Base-by-base conservation (phyloP, 2,888 invertebrate species). In the Deilephila elpenor region DNA sequence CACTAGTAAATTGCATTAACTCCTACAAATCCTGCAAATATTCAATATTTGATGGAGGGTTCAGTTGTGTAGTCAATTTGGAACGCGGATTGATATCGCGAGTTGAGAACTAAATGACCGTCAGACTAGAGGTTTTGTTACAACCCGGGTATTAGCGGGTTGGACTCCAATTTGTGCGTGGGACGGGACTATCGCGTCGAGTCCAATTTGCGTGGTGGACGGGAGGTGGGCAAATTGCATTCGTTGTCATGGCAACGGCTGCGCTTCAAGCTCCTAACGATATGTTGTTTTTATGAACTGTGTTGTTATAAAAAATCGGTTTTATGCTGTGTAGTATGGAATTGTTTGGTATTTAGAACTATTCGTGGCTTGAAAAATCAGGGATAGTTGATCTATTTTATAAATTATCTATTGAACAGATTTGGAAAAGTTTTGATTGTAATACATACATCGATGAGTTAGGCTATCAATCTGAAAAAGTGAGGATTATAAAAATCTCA, bases 81-180 rank as follows among this genome's bases (percentile, higher is more conserved):
- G 67, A 20, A 11, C 64, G 20, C 25, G 20, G 44, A 17, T 51
- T 51, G 25, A 44, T 44, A 51, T 25, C 11, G 20, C 25, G 44
- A 19, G 14, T 44, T 67, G 67, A 34, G 37, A 67, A 73, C 59
- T 59, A 67, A 59, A 67, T 59, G 72, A 34, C 32, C 44, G 64
- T 67, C 56, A 17, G 37, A 20, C 56, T 59, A 25, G 29, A 37
- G 56, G 67, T 59, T 67, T 73, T 59, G 59, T 67, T 73, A 51
- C 72, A 53, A 59, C 29, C 51, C 25, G n/a, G 8, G 59, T 67
- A 73, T 59, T 67, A 67, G 59, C 67, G 25, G 59, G 44, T 59
- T 70, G 60, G 60, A 70, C 51, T 72, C 44, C 74, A 72, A 74
- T 74, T 72, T 72, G 72, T 37, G 56, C 34, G 72, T 75, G 60